Percentiles rank a stretch among this genome's conserved stretches.
Evolutionary conservation across 2,888 invertebrate genomes (phyloP).

Genomic region (Thereva unica): DNA sequence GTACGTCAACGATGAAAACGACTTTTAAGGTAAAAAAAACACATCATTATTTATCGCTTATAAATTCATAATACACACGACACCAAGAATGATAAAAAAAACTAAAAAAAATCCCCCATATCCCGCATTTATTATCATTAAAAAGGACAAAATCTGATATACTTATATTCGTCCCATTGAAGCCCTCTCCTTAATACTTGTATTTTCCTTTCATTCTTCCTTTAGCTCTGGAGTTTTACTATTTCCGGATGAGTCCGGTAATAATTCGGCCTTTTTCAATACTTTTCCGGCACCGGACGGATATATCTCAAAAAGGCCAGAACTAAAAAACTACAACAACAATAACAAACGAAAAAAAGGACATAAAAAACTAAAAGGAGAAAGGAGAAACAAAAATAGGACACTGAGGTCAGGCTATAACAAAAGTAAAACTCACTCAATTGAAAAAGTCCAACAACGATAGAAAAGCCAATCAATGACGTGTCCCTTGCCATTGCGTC

Average conservation of each 20-base stretch:
- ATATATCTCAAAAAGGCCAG: constrained; percentile 10
- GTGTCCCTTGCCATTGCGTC: constrained; percentile 13
- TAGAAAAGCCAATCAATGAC: constrained; percentile 30
- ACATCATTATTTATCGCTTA: too few relatives aligned
- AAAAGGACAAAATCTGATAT: too few relatives aligned
- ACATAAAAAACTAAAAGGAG: constrained; percentile 16
- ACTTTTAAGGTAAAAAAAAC: too few relatives aligned
- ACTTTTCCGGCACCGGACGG: constrained; percentile 27
- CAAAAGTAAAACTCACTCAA: constrained; percentile 31
- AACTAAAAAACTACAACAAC: constrained; percentile 10
- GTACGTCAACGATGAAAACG: too few relatives aligned
- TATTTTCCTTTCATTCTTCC: too few relatives aligned
- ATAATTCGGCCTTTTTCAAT: constrained; percentile 30
- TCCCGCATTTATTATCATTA: too few relatives aligned
- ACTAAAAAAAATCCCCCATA: too few relatives aligned
- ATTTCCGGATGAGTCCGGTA: constrained; percentile 30
- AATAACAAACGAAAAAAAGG: constrained; percentile 14
- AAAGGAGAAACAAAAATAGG: constrained; percentile 19
- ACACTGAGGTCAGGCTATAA: constrained; percentile 28
- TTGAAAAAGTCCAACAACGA: constrained; percentile 24
- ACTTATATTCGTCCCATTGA: too few relatives aligned
- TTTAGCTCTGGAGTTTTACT: constrained; percentile 26
- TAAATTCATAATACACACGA: too few relatives aligned
- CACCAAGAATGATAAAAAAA: too few relatives aligned
- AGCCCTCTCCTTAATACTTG: too few relatives aligned